phyloP scores from a whole-genome alignment of 1,140 invertebrate genomes.

The Hypothenemus hampei region DNA sequence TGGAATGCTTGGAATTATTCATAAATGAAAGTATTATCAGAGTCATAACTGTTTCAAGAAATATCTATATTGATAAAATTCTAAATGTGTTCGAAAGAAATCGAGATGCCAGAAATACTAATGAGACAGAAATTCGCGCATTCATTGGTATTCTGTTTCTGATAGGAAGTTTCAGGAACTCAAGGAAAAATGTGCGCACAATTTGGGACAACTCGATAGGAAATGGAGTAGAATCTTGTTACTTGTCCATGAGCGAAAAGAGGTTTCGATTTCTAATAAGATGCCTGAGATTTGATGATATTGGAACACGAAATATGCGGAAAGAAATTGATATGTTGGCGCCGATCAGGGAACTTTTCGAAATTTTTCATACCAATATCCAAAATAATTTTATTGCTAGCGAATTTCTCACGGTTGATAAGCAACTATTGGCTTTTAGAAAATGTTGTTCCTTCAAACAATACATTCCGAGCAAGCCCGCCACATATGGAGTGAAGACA shows the following conservation, averaged over 20 bases:
- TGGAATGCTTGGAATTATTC: conserved; percentile 8
- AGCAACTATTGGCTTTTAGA: conserved; percentile 18
- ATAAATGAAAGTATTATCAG: conserved; percentile 5
- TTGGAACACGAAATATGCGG: neutral
- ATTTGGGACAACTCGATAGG: conserved; percentile 35
- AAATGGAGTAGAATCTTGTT: conserved; percentile 31
- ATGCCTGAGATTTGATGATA: conserved; percentile 7
- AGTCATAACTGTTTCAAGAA: conserved; percentile 10
- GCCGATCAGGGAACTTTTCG: conserved; percentile 42
- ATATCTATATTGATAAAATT: conserved; percentile 10
- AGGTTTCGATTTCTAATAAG: conserved; percentile 25
- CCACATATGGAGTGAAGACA: conserved; percentile 44
- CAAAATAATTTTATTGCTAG: conserved; percentile 6
- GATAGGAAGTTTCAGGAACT: conserved; percentile 6
- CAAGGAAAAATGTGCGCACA: conserved; percentile 22
- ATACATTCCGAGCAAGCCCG: conserved; percentile 45
- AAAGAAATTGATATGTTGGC: conserved; percentile 39
- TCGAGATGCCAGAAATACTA: conserved; percentile 3
- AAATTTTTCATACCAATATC: conserved; percentile 31
- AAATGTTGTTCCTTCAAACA: conserved; percentile 45
- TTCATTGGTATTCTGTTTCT: conserved; percentile 19
- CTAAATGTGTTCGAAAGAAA: conserved; percentile 2
- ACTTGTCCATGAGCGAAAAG: conserved; percentile 15
- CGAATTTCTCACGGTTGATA: neutral
- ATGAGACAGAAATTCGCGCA: conserved; percentile 14